Conservation (phyloP, 2,888 invertebrate species). For the Drosophila peninsularis region DNA sequence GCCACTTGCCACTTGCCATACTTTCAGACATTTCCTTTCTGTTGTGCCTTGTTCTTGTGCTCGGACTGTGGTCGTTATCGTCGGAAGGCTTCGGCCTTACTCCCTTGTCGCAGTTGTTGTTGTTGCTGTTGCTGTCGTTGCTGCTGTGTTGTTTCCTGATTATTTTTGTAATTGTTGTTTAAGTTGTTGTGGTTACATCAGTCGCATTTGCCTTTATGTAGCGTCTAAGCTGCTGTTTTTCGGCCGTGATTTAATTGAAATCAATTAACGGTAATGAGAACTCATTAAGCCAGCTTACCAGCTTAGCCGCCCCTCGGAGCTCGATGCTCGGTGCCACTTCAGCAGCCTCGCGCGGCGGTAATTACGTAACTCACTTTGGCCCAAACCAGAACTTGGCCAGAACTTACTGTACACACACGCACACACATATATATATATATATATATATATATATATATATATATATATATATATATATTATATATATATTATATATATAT, state of each 20-base stretch:
- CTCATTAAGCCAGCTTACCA: conserved; percentile 81
- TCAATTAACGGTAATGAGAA: conserved; percentile 85
- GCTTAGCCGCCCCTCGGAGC: conserved; percentile 26
- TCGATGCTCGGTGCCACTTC: conserved; percentile 21
- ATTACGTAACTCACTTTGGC: conserved; percentile 35
- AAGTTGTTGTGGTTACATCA: conserved; percentile 76
- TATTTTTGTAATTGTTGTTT: conserved; percentile 75
- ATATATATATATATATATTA: too few species aligned
- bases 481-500: not conserved
- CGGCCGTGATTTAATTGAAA: conserved; percentile 84
- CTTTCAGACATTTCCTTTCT: conserved; percentile 67
- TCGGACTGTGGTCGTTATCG: conserved; percentile 47
- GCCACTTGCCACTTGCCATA: conserved; percentile 27
- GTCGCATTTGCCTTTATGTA: conserved; percentile 56
- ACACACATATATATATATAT: not conserved
- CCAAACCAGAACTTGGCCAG: not conserved
- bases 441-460: too few species aligned
- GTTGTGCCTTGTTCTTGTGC: conserved; percentile 13
- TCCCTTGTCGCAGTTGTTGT: conserved; percentile 27
- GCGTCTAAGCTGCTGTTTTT: conserved; percentile 57
- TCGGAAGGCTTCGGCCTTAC: conserved; percentile 19
- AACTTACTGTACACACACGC: not conserved
- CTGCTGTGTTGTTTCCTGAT: conserved; percentile 56
- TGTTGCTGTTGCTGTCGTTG: conserved; percentile 47
- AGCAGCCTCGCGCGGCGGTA: conserved; percentile 31